Evolutionary conservation across 2,797 vertebrate genomes (phyloP), one percentile per base, ranked within the genome.

Genomic region (Ambastaia sidthimunki): DNA sequence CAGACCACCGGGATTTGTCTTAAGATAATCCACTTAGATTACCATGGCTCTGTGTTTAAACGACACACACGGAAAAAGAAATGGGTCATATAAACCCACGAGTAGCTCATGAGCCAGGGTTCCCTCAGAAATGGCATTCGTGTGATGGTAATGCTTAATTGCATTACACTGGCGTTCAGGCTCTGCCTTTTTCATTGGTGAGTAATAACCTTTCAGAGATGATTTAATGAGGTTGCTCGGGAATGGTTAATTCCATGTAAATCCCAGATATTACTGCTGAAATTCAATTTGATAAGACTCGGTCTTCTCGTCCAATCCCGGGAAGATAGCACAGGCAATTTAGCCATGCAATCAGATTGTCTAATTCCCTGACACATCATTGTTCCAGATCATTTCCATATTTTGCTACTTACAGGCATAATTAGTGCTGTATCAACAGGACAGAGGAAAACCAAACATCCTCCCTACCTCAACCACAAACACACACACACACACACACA

Each of bases 21-120:
- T 92, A 89, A 91, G 81, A 83, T 93, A 94, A 95, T 93, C 92
- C 91, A 94, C 86, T 93, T 94, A 94, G 89, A 93, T 94, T 92
- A 92, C 86, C 87, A 88, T 44, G 87, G 88, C 88, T 92, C 23
- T 88, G 89, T 92, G 83, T 93, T 92, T 90, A 88, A 94, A 93
- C 91, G 85, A 86, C 87, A 86, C 91, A 89, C 88, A 86, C 86
- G 83, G 28, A 88, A 85, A 91, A 76, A 78, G 91, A 84, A 92
- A 92, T 91, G 92, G 92, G 92, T 94, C 91, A 93, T 12, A 59
- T 90, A 92, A 16, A 69, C 85, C 86, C 84, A 84, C 19, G 82
- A 76, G 87, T 73, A 19, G 67, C 7, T 85, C 63, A n/a, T 67
- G 41, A 75, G 44, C 76, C 57, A 72, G 78, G 41, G 70, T 67